A percentile compares a stretch with the other conserved stretches of the same genome.
phyloP scores from a whole-genome alignment of 35 echinoderm and acorn worm species.

The Hemicentrotus pulcherrimus region DNA sequence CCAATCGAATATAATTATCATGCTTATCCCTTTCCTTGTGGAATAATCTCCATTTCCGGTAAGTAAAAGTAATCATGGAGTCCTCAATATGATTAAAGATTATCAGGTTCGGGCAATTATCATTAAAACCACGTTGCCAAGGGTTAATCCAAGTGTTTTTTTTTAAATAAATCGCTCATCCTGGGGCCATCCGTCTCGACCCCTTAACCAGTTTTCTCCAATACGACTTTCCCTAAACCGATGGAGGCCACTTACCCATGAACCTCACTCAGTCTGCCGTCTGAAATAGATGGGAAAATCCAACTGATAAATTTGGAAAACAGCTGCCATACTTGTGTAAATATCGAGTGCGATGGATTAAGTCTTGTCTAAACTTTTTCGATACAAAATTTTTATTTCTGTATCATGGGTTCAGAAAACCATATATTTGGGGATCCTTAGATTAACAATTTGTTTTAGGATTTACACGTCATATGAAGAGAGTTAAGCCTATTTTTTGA shows the following conservation, averaged over 20 bases:
- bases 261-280: neutral
- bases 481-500: no score
- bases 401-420: no score
- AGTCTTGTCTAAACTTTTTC: neutral
- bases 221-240: neutral
- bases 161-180: neutral
- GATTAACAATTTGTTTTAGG: no score
- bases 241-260: neutral
- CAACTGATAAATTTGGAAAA: neutral
- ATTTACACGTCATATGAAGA: no score
- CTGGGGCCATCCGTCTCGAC: neutral
- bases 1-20: neutral
- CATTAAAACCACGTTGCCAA: neutral
- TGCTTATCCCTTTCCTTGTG: neutral
- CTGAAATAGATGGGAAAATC: neutral
- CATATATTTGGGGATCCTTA: no score
- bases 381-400: neutral
- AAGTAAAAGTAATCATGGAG: neutral
- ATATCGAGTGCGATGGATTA: neutral
- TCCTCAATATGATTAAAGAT: neutral
- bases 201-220: neutral
- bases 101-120: neutral
- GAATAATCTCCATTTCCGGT: no score
- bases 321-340: neutral
- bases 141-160: neutral